Percentiles rank a stretch among this genome's conserved stretches.
Conservation (phyloP, 2,113 vertebrate genomes). For the Leptosomus discolor region DNA sequence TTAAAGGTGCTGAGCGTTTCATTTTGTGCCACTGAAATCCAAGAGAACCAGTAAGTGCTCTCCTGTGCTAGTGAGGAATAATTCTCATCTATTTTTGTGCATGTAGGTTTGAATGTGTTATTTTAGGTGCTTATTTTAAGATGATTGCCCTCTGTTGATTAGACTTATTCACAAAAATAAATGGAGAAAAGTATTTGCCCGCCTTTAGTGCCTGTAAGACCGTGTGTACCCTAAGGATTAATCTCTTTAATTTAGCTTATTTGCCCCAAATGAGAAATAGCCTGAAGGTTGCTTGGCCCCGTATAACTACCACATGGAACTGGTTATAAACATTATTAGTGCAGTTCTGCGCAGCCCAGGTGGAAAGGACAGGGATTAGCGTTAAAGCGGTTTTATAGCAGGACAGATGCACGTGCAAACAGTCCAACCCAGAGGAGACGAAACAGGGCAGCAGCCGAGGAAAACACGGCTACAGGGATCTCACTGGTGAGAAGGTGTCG, state of each 20-base stretch:
- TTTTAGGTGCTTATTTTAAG: background rate
- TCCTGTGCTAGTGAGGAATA: background rate
- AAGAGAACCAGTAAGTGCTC: background rate
- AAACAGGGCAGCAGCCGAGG: background rate
- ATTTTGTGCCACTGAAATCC: background rate
- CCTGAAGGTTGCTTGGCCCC: background rate
- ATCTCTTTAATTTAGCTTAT: constrained; percentile 44
- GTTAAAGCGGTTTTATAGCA: constrained; percentile 27
- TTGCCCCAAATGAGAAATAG: constrained; percentile 25
- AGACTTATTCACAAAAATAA: constrained; percentile 10
- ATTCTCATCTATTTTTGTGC: background rate
- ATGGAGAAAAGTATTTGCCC: background rate
- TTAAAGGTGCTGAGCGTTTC: background rate
- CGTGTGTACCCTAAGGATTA: constrained; percentile 22
- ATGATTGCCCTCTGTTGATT: background rate
- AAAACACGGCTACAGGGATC: background rate
- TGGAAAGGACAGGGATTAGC: constrained; percentile 31
- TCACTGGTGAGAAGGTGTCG: background rate
- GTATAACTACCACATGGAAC: background rate
- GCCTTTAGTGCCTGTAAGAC: constrained; percentile 1
- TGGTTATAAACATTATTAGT: constrained; percentile 17
- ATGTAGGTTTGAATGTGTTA: background rate
- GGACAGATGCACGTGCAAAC: background rate
- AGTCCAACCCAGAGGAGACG: background rate
- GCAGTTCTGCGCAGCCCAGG: background rate